phyloP scores from a whole-genome alignment of 2,888 invertebrate species.

The Synanthedon formicaeformis region DNA sequence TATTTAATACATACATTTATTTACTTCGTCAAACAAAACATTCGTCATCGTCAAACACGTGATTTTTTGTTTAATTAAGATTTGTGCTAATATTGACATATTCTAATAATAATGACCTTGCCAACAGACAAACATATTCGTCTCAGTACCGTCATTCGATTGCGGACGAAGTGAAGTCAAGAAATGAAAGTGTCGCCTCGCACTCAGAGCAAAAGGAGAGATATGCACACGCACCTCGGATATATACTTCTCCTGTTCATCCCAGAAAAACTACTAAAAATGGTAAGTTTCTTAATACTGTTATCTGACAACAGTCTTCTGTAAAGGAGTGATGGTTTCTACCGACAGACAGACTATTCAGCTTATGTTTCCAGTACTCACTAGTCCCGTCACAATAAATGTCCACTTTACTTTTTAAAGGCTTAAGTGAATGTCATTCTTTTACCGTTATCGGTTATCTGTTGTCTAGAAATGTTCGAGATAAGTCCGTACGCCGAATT shows the following conservation, averaged over 20 bases:
- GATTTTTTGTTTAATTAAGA: too few species aligned
- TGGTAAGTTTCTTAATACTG: slow-evolving; percentile 25
- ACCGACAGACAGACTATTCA: too few species aligned
- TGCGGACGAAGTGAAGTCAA: slow-evolving; percentile 56
- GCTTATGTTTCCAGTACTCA: too few species aligned
- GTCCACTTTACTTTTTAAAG: not conserved
- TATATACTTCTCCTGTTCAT: slow-evolving; percentile 61
- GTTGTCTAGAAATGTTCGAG: slow-evolving; percentile 60
- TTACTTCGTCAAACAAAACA: too few species aligned
- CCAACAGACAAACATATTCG: slow-evolving; percentile 43
- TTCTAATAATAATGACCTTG: not conserved
- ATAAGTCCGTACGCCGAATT: slow-evolving; percentile 67
- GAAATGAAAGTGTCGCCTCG: slow-evolving; percentile 52
- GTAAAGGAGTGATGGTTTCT: too few species aligned
- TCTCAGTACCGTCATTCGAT: slow-evolving; percentile 60
- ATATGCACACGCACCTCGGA: slow-evolving; percentile 53
- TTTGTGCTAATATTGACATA: too few species aligned
- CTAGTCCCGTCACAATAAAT: not conserved
- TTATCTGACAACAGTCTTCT: too few species aligned
- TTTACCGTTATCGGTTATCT: not conserved
- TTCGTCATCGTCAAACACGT: too few species aligned
- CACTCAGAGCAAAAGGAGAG: slow-evolving; percentile 54
- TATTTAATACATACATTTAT: too few species aligned
- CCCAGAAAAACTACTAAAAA: slow-evolving; percentile 54
- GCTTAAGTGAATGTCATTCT: not conserved